These are phyloP conservation scores for Eretmochelys imbricata DNA, from an alignment of 2,113 vertebrate genomes.

Conservation along the genomic window DNA sequence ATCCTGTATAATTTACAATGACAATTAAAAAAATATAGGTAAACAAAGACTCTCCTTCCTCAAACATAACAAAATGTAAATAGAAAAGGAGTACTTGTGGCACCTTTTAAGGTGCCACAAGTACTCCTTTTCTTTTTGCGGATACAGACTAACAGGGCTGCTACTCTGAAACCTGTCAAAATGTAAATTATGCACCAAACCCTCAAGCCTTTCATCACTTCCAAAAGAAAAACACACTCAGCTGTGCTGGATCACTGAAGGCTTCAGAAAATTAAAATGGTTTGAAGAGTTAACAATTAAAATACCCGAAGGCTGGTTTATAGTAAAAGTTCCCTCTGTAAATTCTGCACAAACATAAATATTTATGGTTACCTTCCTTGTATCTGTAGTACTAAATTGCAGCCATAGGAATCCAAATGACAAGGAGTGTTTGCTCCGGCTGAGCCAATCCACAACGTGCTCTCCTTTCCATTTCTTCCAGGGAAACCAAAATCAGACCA, in stretches of 20 bases:
- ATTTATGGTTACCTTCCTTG: slow-evolving; percentile 89
- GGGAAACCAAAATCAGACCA: slow-evolving; percentile 96
- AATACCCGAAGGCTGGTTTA: not conserved
- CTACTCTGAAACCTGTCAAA: not conserved
- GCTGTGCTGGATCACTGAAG: not conserved
- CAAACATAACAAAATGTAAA: not conserved
- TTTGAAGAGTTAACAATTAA: not conserved
- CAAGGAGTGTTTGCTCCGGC: slow-evolving; percentile 93
- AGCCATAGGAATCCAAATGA: slow-evolving; percentile 94
- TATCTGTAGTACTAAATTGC: slow-evolving; percentile 94
- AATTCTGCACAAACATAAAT: not conserved
- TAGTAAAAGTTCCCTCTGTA: not conserved
- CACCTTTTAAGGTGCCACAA: too few relatives aligned
- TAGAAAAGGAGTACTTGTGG: too few relatives aligned
- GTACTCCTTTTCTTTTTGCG: too few relatives aligned
- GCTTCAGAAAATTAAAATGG: slow-evolving; percentile 27
- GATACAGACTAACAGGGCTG: too few relatives aligned
- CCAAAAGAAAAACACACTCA: not conserved
- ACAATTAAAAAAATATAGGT: not conserved
- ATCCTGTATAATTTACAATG: not conserved
- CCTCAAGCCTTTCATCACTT: not conserved
- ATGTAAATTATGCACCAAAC: accelerated
- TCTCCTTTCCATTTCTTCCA: slow-evolving; percentile 89
- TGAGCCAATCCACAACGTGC: slow-evolving; percentile 94
- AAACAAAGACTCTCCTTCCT: not conserved